Percentiles rank a stretch among this genome's conserved stretches.
These are phyloP conservation scores for Andrena bucephala DNA, from an alignment of 2,888 invertebrate genomes.

Conservation along the genomic window DNA sequence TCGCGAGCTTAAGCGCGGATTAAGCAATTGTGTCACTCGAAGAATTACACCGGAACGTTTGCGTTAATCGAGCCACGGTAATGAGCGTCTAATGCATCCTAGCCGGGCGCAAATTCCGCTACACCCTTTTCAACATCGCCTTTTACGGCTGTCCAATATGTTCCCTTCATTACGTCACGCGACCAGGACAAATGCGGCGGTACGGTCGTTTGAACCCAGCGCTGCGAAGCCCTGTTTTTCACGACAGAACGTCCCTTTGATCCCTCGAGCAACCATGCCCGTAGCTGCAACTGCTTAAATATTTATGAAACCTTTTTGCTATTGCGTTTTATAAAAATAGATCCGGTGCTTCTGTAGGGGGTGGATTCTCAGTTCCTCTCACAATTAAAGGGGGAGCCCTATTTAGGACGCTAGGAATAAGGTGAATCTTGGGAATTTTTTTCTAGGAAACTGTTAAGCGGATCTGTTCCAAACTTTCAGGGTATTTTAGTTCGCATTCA, in stretches of 20 bases:
- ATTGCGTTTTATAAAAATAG: background rate
- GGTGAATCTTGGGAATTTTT: too few species aligned
- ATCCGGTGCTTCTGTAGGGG: background rate
- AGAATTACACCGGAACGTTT: conserved; percentile 35
- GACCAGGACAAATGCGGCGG: conserved; percentile 1
- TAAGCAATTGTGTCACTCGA: conserved; percentile 32
- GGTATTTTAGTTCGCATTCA: too few species aligned
- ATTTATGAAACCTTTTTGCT: conserved; percentile 6
- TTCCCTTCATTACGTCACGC: background rate
- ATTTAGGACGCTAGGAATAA: too few species aligned
- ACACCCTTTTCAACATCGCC: background rate
- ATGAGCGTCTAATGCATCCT: conserved; percentile 42
- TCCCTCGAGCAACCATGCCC: background rate
- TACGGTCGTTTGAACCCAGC: conserved; percentile 1
- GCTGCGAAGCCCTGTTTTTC: conserved; percentile 5
- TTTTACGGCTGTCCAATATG: background rate
- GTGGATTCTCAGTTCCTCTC: background rate
- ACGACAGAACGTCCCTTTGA: background rate
- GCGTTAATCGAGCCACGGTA: conserved; percentile 39
- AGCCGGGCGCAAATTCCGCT: conserved; percentile 8
- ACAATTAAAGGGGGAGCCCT: background rate
- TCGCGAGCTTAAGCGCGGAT: conserved; percentile 34
- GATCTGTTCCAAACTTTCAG: too few species aligned
- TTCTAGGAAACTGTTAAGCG: too few species aligned
- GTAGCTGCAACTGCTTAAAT: background rate